phyloP scores from a whole-genome alignment of 53 echinoderm and acorn worm genomes.

The Hippasteria phrygiana region DNA sequence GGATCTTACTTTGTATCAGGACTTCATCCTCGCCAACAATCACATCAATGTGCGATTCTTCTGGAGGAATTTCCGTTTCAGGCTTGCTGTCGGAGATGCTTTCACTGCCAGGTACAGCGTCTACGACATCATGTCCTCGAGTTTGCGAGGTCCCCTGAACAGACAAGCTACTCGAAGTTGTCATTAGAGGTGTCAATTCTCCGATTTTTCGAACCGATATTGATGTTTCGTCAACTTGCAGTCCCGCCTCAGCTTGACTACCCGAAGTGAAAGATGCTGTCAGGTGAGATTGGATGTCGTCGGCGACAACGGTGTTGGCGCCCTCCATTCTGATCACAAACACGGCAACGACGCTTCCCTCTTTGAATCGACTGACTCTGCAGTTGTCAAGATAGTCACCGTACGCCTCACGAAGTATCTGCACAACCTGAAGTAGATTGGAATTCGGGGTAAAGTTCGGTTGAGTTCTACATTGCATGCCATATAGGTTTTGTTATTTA shows the following conservation, averaged over 20 bases:
- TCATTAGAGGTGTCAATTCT: background rate
- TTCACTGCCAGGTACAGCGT: no score
- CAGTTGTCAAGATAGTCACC: background rate
- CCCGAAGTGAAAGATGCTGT: background rate
- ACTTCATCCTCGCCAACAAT: no score
- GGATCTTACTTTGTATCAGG: no score
- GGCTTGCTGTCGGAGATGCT: no score
- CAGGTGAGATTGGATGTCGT: background rate
- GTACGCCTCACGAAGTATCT: background rate
- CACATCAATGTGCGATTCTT: no score
- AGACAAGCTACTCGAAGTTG: no score
- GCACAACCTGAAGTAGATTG: background rate
- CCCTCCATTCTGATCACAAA: background rate
- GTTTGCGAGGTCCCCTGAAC: no score
- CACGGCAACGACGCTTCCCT: conserved; percentile 3
- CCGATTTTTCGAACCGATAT: background rate
- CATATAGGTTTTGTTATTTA: no score
- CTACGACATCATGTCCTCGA: no score
- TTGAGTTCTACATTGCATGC: no score
- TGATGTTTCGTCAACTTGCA: background rate
- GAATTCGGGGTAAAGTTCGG: no score
- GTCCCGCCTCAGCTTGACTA: background rate
- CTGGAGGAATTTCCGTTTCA: no score
- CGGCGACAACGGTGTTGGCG: background rate
- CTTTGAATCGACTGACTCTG: background rate